phyloP scores from a whole-genome alignment of 2,113 vertebrate genomes.

The Malaclemys terrapin region DNA sequence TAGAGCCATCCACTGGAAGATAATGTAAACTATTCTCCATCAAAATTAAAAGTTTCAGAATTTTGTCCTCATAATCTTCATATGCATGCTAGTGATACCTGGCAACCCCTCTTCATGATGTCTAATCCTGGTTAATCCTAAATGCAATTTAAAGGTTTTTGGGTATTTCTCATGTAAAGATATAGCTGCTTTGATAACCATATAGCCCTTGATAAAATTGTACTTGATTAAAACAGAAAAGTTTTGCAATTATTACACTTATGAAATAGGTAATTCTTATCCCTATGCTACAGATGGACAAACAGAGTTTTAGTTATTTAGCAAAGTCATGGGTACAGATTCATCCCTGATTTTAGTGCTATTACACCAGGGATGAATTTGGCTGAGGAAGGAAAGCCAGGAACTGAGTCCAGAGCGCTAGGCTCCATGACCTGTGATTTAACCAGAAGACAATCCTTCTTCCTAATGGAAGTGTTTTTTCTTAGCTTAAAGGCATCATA shows the following conservation, averaged over 20 bases:
- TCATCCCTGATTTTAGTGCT: not conserved
- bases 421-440: not conserved
- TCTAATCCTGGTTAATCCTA: not conserved
- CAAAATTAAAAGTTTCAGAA: not conserved
- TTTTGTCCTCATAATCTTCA: not conserved
- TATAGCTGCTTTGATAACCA: not conserved
- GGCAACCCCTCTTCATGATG: not conserved
- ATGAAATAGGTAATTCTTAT: not conserved
- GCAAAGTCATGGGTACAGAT: not conserved
- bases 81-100: not conserved
- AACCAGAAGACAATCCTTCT: not conserved
- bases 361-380: accelerated
- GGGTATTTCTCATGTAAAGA: not conserved
- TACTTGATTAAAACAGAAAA: not conserved
- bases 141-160: not conserved
- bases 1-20: accelerated
- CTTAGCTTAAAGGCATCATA: not conserved
- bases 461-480: not conserved
- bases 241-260: not conserved
- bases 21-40: not conserved
- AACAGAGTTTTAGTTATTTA: not conserved
- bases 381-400: not conserved
- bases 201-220: not conserved
- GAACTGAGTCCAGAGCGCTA: not conserved
- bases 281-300: not conserved